Evolutionary conservation across 30 jellyfish, hydroid and myxozoan genomes (phyloP), one percentile per base, ranked within the genome.

Genomic region (Mastigias papua): DNA sequence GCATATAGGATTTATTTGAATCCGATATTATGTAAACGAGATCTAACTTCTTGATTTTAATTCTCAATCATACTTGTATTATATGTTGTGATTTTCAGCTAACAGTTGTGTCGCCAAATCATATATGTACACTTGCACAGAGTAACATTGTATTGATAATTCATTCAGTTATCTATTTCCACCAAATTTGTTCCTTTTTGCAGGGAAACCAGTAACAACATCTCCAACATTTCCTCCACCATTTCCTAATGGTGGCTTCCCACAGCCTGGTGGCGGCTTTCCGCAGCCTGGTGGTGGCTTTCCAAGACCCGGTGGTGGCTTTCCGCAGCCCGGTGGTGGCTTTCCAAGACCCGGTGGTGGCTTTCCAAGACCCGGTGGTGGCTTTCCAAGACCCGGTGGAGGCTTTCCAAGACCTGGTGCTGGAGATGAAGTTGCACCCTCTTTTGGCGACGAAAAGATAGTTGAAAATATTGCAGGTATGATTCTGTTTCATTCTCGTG

Each of bases 161-260:
- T n/a, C n/a, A n/a, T n/a, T n/a, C n/a, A n/a, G n/a, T n/a, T n/a
- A n/a, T n/a, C n/a, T n/a, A n/a, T n/a, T n/a, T n/a, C n/a, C n/a
- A n/a, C n/a, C n/a, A n/a, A n/a, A n/a, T n/a, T 58, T n/a, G 11
- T 20, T 58, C 26, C 23, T 25, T 27, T 63, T 63, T 63, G n/a
- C 3, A 63, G 74, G 5, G 42, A 63, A 63, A 63, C 74, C 74
- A 15, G 42, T 27, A 22, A 37, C n/a, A 20, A 63, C 74, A 11
- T 63, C 23, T 26, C 74, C 74, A 63, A 37, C 74, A 63, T 63
- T 63, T 42, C 74, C 74, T 11, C 27, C 26, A 5, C 70, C 70
- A 58, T 8, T 3, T 4, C 25, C 25, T 58, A 27, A 27, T 8
- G 70, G 70, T 58, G 25, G 25, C 70, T n/a, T n/a, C 25, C 70